Evolutionary conservation across 2,797 vertebrate species (phyloP), one percentile per base, ranked within the genome.

Genomic region (Pseudomugil tenellus): DNA sequence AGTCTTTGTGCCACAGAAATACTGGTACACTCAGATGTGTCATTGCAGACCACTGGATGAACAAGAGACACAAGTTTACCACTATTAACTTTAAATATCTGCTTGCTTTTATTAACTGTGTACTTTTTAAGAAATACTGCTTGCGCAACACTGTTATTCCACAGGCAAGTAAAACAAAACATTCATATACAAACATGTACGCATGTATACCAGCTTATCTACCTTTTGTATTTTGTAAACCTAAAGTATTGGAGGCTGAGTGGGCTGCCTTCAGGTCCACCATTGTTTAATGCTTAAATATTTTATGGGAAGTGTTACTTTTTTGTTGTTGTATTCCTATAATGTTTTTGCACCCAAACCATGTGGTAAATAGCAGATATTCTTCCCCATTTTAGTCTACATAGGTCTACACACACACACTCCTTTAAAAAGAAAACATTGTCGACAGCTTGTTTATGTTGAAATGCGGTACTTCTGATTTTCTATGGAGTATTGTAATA

Each of bases 261-360:
- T 83, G 87, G 85, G 77, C 87, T 81, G 59, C 63, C 66, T 84
- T 85, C 83, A 91, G 85, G 84, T 84, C 79, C 85, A 74, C 79
- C 70, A 77, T 84, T 84, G 85, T 89, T 91, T 86, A 84, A 84
- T 84, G 83, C 88, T 86, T 89, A 78, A 81, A 86, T 90, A 88
- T 90, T 89, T 92, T 92, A 92, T 80, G 87, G 73, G 43, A 89
- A 92, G 89, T 93, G 85, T 92, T 92, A 87, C 80, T 89, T 92
- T 88, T 84, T 48, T 76, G 75, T 89, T 79, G 72, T 86, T 84
- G 80, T 89, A 87, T 86, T 90, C 70, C 73, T 72, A 68, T 82
- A 32, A 67, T 85, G 72, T 87, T 71, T 62, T 67, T 63, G 87
- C 85, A 90, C 87, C 80, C 85, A 73, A 81, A 84, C 76, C 77